phyloP scores from a whole-genome alignment of 2,888 invertebrate genomes.

The Pollenia labialis region DNA sequence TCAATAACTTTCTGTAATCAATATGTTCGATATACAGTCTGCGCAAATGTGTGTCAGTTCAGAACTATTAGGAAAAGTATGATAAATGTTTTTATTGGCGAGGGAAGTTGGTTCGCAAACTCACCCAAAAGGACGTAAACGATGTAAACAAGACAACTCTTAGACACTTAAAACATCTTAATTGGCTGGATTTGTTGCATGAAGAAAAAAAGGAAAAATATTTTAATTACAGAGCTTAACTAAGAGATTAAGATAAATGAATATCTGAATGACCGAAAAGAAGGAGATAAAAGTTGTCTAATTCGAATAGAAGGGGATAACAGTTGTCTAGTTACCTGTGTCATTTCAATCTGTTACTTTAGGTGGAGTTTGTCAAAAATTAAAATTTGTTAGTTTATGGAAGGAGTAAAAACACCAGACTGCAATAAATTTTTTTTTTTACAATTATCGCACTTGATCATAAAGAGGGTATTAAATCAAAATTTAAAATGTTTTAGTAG shows the following conservation, averaged over 20 bases:
- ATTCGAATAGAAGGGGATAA: background rate
- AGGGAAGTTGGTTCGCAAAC: background rate
- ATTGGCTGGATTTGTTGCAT: conserved; percentile 30
- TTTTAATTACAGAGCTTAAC: conserved; percentile 22
- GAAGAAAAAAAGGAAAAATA: background rate
- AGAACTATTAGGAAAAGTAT: conserved; percentile 42
- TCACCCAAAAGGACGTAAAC: background rate
- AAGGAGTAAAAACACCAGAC: too few species aligned
- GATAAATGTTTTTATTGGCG: conserved; percentile 32
- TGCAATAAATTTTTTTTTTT: too few species aligned
- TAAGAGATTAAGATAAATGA: conserved; percentile 12
- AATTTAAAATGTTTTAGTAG: too few species aligned
- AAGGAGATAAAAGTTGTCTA: background rate
- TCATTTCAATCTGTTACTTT: background rate
- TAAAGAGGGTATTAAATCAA: too few species aligned
- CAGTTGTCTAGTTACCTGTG: conserved; percentile 7
- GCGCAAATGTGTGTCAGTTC: background rate
- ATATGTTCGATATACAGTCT: conserved; percentile 13
- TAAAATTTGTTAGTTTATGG: too few species aligned
- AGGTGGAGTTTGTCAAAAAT: too few species aligned
- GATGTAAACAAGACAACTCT: background rate
- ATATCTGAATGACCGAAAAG: background rate
- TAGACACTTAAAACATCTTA: conserved; percentile 33
- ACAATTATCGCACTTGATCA: too few species aligned
- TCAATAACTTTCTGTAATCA: conserved; percentile 39